Conservation (phyloP, 2,888 invertebrate genomes). For the Callosobruchus maculatus region DNA sequence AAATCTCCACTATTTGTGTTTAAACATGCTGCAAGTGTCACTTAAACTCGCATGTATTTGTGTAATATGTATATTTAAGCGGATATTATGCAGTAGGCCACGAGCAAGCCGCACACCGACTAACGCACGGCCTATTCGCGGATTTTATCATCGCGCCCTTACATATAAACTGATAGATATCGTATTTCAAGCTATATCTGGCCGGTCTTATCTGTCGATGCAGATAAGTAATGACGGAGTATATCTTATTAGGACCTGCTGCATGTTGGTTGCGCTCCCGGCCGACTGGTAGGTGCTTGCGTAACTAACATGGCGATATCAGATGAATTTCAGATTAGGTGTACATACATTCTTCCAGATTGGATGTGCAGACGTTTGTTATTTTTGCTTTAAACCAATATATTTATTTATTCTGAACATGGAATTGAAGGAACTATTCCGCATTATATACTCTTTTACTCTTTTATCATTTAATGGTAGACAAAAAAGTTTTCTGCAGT, state of each 20-base stretch:
- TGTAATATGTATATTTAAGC: constrained; percentile 41
- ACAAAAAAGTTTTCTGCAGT: too few relatives aligned
- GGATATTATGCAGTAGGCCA: constrained; percentile 37
- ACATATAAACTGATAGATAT: constrained; percentile 27
- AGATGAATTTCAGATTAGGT: not conserved
- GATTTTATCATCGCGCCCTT: constrained; percentile 27
- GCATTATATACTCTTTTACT: too few relatives aligned
- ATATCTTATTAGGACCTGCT: constrained; percentile 11
- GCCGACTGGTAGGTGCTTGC: not conserved
- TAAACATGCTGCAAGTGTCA: constrained; percentile 40
- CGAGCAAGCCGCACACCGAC: constrained; percentile 30
- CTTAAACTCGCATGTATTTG: constrained; percentile 39
- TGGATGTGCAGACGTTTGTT: too few relatives aligned
- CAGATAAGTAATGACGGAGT: constrained; percentile 7
- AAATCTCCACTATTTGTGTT: constrained; percentile 41
- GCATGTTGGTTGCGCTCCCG: not conserved
- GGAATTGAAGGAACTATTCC: too few relatives aligned
- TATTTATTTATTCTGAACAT: too few relatives aligned
- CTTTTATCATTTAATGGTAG: too few relatives aligned
- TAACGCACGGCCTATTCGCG: constrained; percentile 17
- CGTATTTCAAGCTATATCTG: constrained; percentile 24
- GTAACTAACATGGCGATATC: not conserved
- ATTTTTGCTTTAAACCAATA: too few relatives aligned
- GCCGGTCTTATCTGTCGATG: constrained; percentile 15
- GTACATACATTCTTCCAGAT: too few relatives aligned